Percentiles rank a stretch among this genome's conserved stretches.
phyloP scores from a whole-genome alignment of 2,888 invertebrate genomes.

The Himalopsyche anomala region DNA sequence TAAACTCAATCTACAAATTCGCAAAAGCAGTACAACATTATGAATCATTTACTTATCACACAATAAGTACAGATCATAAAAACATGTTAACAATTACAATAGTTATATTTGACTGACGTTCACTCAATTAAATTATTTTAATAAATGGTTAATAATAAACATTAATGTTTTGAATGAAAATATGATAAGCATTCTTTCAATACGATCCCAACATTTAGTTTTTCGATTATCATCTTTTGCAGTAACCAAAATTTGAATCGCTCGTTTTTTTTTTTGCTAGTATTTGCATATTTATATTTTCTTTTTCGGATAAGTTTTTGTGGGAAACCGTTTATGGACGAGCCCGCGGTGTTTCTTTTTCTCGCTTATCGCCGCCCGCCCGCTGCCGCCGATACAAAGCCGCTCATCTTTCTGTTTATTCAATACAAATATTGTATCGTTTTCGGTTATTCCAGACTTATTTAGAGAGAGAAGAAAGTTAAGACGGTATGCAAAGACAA shows the following conservation, averaged over 20 bases:
- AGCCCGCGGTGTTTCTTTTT: slow-evolving; percentile 25
- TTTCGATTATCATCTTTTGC: not conserved
- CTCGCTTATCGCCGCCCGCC: not conserved
- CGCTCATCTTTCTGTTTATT: slow-evolving; percentile 34
- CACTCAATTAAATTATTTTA: no score
- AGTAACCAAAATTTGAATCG: not conserved
- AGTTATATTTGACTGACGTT: no score
- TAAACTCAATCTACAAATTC: no score
- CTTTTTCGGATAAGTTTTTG: not conserved
- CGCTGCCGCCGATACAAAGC: not conserved
- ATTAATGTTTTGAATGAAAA: no score
- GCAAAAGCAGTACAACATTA: no score
- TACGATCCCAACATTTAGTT: no score
- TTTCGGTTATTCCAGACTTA: slow-evolving; percentile 25
- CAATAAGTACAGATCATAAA: no score
- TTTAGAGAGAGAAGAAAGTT: slow-evolving; percentile 9
- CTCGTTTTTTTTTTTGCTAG: not conserved
- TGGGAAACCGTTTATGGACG: not conserved
- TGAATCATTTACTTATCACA: no score
- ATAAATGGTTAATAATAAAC: no score
- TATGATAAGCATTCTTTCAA: no score
- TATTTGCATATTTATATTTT: slow-evolving; percentile 8
- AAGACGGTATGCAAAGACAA: slow-evolving; percentile 10
- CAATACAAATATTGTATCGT: slow-evolving; percentile 31
- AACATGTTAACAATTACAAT: no score